Conservation (phyloP, 2,888 invertebrate genomes). For the Noctua comes region DNA sequence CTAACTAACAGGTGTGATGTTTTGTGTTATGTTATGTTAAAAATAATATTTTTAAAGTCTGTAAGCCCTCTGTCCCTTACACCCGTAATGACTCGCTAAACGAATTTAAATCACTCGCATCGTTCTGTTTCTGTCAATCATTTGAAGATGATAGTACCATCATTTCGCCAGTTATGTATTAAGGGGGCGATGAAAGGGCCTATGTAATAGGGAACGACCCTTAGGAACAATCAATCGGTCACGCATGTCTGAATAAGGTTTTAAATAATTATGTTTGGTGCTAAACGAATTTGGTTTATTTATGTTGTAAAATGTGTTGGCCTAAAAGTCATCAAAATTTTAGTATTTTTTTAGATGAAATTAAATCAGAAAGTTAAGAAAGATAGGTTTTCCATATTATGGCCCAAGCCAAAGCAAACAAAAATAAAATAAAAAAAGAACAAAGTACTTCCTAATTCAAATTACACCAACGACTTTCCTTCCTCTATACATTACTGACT, state of each 20-base stretch:
- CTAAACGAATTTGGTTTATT: background rate
- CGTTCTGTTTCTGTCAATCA: background rate
- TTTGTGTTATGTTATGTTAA: background rate
- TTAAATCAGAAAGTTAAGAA: background rate
- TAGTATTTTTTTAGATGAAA: background rate
- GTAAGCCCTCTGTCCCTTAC: too few relatives aligned
- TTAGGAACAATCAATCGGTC: background rate
- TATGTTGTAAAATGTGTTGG: background rate
- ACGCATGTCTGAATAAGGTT: background rate
- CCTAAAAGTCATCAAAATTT: background rate
- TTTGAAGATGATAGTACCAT: background rate
- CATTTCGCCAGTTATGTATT: background rate
- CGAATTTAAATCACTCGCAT: background rate
- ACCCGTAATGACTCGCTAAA: too few relatives aligned
- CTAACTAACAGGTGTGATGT: too few relatives aligned
- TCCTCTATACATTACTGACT: slow-evolving; percentile 35
- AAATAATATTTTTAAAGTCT: background rate
- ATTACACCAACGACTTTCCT: slow-evolving; percentile 51
- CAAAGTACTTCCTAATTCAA: slow-evolving; percentile 24
- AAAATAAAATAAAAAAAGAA: background rate
- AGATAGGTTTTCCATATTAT: background rate
- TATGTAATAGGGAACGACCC: too few relatives aligned
- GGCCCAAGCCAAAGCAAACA: background rate
- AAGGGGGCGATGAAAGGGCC: too few relatives aligned
- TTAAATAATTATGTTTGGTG: background rate